Percentiles rank a stretch among this genome's conserved stretches.
Conservation (phyloP, 1,140 invertebrate species). For the Rhynchophorus ferrugineus region DNA sequence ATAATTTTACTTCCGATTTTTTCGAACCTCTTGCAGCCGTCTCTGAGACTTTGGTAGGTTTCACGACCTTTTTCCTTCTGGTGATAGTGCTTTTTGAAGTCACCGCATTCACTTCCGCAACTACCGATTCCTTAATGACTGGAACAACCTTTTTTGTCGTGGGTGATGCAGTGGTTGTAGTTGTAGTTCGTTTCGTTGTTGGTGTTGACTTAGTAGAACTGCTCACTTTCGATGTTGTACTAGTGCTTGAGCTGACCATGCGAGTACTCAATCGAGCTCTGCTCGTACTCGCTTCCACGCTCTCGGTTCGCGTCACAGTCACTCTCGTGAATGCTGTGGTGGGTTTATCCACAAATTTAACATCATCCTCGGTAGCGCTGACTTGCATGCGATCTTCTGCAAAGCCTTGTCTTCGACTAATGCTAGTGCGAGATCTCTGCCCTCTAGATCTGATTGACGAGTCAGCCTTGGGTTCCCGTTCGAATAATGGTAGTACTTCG, state of each 20-base stretch:
- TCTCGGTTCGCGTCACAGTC: slow-evolving; percentile 9
- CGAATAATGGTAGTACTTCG: slow-evolving; percentile 36
- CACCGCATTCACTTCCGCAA: slow-evolving; percentile 34
- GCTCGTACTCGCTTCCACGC: slow-evolving; percentile 12
- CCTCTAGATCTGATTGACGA: slow-evolving; percentile 11
- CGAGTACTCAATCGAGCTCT: slow-evolving; percentile 2
- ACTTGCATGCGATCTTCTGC: slow-evolving; percentile 13
- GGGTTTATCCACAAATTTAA: slow-evolving; percentile 22
- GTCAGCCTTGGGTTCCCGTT: slow-evolving; percentile 30
- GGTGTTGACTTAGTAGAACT: slow-evolving; percentile 10
- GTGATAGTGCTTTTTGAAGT: slow-evolving; percentile 31
- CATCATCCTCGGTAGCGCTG: slow-evolving; percentile 26
- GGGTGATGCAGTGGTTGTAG: slow-evolving; percentile 2
- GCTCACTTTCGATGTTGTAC: slow-evolving; percentile 8
- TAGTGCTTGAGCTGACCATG: slow-evolving; percentile 4
- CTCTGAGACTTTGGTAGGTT: slow-evolving; percentile 13
- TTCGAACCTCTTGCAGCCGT: slow-evolving; percentile 19
- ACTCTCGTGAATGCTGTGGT: slow-evolving; percentile 9
- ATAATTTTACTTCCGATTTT: slow-evolving; percentile 23
- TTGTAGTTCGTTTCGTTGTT: slow-evolving; percentile 6
- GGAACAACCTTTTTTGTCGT: slow-evolving; percentile 5
- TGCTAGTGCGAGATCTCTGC: slow-evolving; percentile 3
- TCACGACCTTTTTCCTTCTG: slow-evolving; percentile 25
- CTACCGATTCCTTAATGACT: slow-evolving; percentile 31
- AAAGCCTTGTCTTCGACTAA: slow-evolving; percentile 3